These are phyloP conservation scores for Rhinopithecus roxellana DNA, from an alignment of 2,113 vertebrate species.

Conservation along the genomic window DNA sequence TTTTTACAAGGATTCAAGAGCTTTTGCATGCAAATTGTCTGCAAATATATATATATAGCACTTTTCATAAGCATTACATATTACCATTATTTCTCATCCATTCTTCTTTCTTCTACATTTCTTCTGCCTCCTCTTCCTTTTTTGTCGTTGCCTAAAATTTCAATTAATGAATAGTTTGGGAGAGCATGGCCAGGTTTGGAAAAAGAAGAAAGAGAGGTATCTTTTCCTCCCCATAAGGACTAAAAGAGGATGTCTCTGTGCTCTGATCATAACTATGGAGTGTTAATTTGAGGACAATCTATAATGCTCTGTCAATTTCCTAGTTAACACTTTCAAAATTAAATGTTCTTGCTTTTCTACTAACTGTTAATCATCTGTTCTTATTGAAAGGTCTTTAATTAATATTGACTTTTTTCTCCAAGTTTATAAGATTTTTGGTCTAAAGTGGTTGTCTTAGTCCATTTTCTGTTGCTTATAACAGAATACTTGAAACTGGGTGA, in stretches of 20 bases:
- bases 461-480: neutral
- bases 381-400: neutral
- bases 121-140: neutral
- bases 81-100: neutral
- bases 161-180: neutral
- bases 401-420: neutral
- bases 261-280: neutral
- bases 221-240: neutral
- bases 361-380: neutral
- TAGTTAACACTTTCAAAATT: neutral
- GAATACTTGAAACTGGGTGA: neutral
- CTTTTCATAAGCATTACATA: neutral
- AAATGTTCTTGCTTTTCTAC: constrained; percentile 16
- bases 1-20: neutral
- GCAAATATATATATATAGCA: neutral
- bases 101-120: neutral
- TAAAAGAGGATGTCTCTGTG: neutral
- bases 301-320: neutral
- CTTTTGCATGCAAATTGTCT: neutral
- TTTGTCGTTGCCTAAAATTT: neutral
- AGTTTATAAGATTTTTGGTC: neutral
- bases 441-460: neutral
- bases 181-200: neutral
- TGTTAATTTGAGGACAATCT: neutral
- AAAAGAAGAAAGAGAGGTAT: neutral